A percentile compares a stretch with the other conserved stretches of the same genome.
Conservation (phyloP, 2,888 invertebrate species). For the Apamea crenata region DNA sequence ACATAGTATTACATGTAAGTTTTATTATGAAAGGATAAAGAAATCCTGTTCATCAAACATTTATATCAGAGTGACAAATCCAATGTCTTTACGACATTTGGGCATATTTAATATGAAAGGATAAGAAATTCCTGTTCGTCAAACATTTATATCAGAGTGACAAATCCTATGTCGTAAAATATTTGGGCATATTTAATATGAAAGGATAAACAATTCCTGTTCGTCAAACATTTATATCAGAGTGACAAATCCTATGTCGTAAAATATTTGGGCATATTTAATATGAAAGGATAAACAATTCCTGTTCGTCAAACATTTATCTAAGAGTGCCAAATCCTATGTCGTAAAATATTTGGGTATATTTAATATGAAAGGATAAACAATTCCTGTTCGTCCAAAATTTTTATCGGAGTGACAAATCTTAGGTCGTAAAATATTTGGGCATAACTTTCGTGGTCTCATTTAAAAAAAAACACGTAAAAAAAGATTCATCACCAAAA, state of each 20-base stretch:
- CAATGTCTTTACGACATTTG: neutral
- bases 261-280: conserved; percentile 10
- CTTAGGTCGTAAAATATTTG: neutral
- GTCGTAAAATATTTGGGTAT: neutral
- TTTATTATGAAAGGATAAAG: conserved; percentile 20
- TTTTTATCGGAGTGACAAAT: conserved; percentile 7
- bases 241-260: neutral
- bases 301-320: neutral
- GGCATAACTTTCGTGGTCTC: neutral
- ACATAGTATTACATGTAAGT: too few relatives aligned
- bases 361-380: conserved; percentile 19
- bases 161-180: neutral
- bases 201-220: conserved; percentile 9
- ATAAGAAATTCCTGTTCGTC: neutral
- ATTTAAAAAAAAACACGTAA: neutral
- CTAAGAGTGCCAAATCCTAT: neutral
- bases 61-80: conserved; percentile 7
- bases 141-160: neutral
- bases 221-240: neutral
- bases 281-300: conserved; percentile 7
- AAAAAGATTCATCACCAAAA: neutral
- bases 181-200: conserved; percentile 6
- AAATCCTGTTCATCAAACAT: neutral
- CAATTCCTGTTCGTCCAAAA: neutral
- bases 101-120: conserved; percentile 13